Evolutionary conservation across 2,797 vertebrate species (phyloP).

Genomic region (Macrochelys suwanniensis): DNA sequence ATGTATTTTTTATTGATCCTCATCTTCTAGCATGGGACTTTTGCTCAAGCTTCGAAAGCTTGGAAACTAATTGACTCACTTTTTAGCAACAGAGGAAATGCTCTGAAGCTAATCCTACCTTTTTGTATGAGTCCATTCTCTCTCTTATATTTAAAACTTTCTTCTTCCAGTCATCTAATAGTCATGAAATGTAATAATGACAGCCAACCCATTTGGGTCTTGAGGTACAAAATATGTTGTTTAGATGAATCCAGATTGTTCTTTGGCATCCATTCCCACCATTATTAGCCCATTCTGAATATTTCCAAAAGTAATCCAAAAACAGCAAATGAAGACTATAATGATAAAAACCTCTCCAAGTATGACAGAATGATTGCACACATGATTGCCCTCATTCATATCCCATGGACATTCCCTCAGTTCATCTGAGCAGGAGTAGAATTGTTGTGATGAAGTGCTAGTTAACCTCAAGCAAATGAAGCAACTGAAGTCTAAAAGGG

Average conservation of each 20-base stretch:
- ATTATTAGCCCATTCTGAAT: not conserved
- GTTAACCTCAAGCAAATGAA: not conserved
- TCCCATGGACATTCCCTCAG: not conserved
- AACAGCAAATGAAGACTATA: not conserved
- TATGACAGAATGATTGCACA: not conserved
- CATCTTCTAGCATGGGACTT: not conserved
- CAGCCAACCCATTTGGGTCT: fast-evolving
- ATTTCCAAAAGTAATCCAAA: not conserved
- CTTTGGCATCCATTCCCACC: not conserved
- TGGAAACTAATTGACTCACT: not conserved
- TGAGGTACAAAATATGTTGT: not conserved
- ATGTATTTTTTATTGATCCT: not conserved
- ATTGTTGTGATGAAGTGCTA: not conserved
- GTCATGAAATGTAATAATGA: not conserved
- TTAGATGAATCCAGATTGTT: not conserved
- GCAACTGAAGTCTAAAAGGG: not conserved
- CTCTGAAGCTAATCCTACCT: not conserved
- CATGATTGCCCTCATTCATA: not conserved
- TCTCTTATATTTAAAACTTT: not conserved
- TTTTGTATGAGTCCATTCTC: not conserved
- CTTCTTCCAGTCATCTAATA: not conserved
- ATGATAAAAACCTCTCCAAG: not conserved
- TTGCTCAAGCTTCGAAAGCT: not conserved
- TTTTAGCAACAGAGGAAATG: not conserved
- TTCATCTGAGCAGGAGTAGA: not conserved